A percentile compares a stretch with the other conserved stretches of the same genome.
Conservation (phyloP, 1,140 invertebrate genomes). For the Acyrthosiphon pisum region DNA sequence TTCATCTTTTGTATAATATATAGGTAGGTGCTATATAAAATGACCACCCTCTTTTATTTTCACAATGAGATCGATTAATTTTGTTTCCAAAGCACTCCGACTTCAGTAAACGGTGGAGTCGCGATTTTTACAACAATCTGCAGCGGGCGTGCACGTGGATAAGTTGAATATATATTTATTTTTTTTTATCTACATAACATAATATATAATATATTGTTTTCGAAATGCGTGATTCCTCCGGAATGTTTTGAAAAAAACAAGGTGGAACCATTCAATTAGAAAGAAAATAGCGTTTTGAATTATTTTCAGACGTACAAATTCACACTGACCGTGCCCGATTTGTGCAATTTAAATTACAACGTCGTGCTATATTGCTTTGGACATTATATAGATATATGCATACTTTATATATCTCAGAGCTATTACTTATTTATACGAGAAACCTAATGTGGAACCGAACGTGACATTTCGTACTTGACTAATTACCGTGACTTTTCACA, state of each 20-base stretch:
- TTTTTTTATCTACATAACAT: background rate
- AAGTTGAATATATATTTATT: background rate
- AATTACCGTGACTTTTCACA: constrained; percentile 53
- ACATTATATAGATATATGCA: background rate
- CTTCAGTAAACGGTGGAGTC: background rate
- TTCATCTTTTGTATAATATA: constrained; percentile 7
- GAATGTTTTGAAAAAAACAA: constrained; percentile 29
- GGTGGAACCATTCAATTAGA: constrained; percentile 27
- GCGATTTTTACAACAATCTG: background rate
- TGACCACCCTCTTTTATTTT: constrained; percentile 37
- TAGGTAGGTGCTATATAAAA: background rate
- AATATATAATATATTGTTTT: background rate
- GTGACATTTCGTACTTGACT: constrained; percentile 55
- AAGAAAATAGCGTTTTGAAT: constrained; percentile 17
- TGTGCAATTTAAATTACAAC: constrained; percentile 50
- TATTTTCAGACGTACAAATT: background rate
- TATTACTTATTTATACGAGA: constrained; percentile 52
- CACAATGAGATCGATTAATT: constrained; percentile 37
- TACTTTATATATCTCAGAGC: background rate
- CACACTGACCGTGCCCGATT: constrained; percentile 46
- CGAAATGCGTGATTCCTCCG: background rate
- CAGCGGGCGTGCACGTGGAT: background rate
- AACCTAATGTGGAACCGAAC: constrained; percentile 55
- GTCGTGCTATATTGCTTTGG: constrained; percentile 27
- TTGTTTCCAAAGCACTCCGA: background rate